Evolutionary conservation across 2,888 invertebrate genomes (phyloP).

Genomic region (Hofmannophila pseudospretella): DNA sequence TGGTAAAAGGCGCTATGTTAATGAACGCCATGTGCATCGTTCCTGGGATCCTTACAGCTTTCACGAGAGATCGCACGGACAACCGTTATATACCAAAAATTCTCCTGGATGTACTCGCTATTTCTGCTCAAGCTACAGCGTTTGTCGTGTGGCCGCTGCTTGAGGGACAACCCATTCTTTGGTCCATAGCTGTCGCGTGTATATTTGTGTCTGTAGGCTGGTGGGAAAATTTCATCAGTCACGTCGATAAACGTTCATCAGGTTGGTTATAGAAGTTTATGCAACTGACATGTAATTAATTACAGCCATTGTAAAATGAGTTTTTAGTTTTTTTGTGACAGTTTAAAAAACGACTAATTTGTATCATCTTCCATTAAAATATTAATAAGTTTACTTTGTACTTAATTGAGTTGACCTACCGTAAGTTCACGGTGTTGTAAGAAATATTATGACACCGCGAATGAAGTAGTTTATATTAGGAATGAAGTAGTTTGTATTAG

Average conservation of each 20-base stretch:
- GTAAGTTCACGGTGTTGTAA: too few species aligned
- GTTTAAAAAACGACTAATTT: too few species aligned
- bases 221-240: slow-evolving; percentile 89
- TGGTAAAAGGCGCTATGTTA: slow-evolving; percentile 88
- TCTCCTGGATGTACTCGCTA: slow-evolving; percentile 77
- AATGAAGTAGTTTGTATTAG: too few species aligned
- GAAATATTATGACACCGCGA: too few species aligned
- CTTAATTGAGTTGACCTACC: too few species aligned
- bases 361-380: too few species aligned
- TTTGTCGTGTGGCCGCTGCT: slow-evolving; percentile 83
- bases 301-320: too few species aligned
- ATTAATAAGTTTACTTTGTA: too few species aligned
- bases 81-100: slow-evolving; percentile 53
- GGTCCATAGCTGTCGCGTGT: slow-evolving; percentile 81
- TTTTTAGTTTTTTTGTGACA: too few species aligned
- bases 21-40: slow-evolving; percentile 90
- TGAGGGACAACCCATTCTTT: slow-evolving; percentile 65
- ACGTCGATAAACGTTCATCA: slow-evolving; percentile 40
- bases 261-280: too few species aligned
- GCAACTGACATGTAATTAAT: too few species aligned
- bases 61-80: slow-evolving; percentile 51
- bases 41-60: slow-evolving; percentile 85
- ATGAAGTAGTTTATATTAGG: too few species aligned
- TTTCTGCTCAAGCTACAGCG: slow-evolving; percentile 81
- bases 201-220: slow-evolving; percentile 85